These are phyloP conservation scores for Forbesichthys papilliferus DNA, from an alignment of 2,113 vertebrate genomes.

Conservation along the genomic window DNA sequence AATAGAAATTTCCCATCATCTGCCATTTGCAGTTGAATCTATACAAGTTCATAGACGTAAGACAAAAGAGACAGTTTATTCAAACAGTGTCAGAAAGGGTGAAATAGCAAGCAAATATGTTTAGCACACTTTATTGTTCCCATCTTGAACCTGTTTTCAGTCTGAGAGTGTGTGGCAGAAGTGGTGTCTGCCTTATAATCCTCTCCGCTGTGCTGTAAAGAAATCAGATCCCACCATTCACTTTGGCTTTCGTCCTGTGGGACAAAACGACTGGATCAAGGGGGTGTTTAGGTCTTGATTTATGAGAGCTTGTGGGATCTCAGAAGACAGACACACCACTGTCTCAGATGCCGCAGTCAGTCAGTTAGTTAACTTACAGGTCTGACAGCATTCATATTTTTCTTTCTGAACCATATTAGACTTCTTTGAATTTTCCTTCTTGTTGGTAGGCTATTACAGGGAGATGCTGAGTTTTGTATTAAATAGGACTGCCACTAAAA, in stretches of 20 bases:
- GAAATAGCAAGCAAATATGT: too few relatives aligned
- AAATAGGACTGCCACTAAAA: constrained; percentile 33
- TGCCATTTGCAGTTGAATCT: neutral
- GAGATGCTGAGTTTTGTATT: constrained; percentile 41
- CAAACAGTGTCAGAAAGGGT: neutral
- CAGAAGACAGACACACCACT: constrained; percentile 64
- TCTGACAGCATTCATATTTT: constrained; percentile 66
- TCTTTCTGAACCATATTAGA: constrained; percentile 54
- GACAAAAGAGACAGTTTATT: too few relatives aligned
- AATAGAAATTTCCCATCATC: too few relatives aligned
- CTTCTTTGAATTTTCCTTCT: constrained; percentile 49
- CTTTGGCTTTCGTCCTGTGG: constrained; percentile 71
- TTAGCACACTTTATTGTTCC: constrained; percentile 4
- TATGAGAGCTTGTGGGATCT: constrained; percentile 75
- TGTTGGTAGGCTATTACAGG: constrained; percentile 40
- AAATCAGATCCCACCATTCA: constrained; percentile 71
- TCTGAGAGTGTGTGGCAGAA: constrained; percentile 46
- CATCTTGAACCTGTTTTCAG: constrained; percentile 51
- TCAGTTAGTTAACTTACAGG: constrained; percentile 70
- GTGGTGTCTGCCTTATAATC: constrained; percentile 64
- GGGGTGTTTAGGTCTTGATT: constrained; percentile 79
- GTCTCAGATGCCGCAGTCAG: constrained; percentile 69
- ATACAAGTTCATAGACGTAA: constrained; percentile 12
- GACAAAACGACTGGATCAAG: constrained; percentile 77
- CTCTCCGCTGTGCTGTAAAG: constrained; percentile 63